Base-by-base conservation (phyloP, 1,140 invertebrate genomes). In the Phymastichus coffea region DNA sequence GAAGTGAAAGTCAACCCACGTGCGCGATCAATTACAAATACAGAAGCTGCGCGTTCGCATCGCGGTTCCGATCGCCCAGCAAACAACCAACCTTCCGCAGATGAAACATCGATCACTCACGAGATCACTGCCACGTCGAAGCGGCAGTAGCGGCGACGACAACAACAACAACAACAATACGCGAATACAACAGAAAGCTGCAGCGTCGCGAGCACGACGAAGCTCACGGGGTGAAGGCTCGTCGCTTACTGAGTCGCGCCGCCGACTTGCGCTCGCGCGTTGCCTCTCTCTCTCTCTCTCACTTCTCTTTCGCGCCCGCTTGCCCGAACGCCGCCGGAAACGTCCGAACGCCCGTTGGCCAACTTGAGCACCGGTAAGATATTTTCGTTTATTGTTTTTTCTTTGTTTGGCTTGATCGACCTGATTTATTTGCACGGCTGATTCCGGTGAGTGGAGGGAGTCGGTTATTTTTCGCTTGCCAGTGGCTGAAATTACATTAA, bases 181-280 rank as follows among this genome's bases (percentile, higher is more conserved):
- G n/a, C n/a, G n/a, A n/a, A n/a, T n/a, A n/a, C n/a, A n/a, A n/a
- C n/a, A n/a, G n/a, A n/a, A n/a, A n/a, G n/a, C n/a, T n/a, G n/a
- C n/a, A n/a, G 28, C 28, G 28, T 8, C 28, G 6, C 6, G 28
- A 6, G 12, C 6, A 35, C 37, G 38, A 57, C 69, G 63, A 68
- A 15, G 23, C 57, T 26, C 62, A 28, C 66, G 46, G 59, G 59
- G 30, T 65, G 70, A 49, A 66, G 65, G 69, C 58, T 65, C 53
- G 69, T 67, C 70, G 65, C 63, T 47, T 57, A 75, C 73, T 75
- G 67, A 67, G 63, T n/a, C 22, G 22, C 14, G 12, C 22, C 41
- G 22, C 20, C 12, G 41, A 19, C 25, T 19, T 22, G 41, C 41
- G 41, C 41, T 4, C 22, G 41, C 41, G 51, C 35, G 28, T 12